These are phyloP conservation scores for Rhopalosiphum padi DNA, from an alignment of 1,140 invertebrate species.

Conservation along the genomic window DNA sequence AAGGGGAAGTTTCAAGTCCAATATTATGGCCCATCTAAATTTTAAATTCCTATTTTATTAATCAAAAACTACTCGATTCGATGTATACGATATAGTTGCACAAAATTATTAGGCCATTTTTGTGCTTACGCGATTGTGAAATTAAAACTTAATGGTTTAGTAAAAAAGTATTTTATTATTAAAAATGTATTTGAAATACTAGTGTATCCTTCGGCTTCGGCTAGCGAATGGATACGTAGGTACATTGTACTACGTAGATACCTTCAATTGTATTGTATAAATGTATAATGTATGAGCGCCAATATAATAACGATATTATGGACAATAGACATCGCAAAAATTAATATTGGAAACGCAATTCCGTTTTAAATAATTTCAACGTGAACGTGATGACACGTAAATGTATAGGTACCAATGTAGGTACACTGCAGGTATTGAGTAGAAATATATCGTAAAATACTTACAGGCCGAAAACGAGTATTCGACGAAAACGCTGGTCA, in stretches of 20 bases:
- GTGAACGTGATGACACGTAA: not conserved
- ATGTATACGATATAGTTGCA: not conserved
- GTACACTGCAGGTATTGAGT: not conserved
- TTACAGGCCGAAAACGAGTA: not conserved
- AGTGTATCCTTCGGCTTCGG: too few species aligned
- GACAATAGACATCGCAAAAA: not conserved
- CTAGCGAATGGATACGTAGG: not conserved
- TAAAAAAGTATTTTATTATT: not conserved
- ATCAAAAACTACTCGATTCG: not conserved
- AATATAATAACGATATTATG: not conserved
- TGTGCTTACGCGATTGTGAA: not conserved
- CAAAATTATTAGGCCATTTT: not conserved
- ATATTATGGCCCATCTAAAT: too few species aligned
- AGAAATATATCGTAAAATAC: not conserved
- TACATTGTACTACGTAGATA: too few species aligned
- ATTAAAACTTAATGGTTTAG: not conserved
- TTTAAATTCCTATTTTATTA: not conserved
- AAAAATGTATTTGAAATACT: not conserved
- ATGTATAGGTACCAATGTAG: not conserved
- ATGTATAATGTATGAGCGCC: too few species aligned
- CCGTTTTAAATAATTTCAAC: not conserved
- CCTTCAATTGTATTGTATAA: too few species aligned
- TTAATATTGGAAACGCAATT: not conserved
- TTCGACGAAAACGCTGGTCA: not conserved
- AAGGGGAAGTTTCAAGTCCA: not conserved